These are phyloP conservation scores for Tragulus kanchil DNA, from an alignment of 2,113 vertebrate genomes.

Conservation along the genomic window DNA sequence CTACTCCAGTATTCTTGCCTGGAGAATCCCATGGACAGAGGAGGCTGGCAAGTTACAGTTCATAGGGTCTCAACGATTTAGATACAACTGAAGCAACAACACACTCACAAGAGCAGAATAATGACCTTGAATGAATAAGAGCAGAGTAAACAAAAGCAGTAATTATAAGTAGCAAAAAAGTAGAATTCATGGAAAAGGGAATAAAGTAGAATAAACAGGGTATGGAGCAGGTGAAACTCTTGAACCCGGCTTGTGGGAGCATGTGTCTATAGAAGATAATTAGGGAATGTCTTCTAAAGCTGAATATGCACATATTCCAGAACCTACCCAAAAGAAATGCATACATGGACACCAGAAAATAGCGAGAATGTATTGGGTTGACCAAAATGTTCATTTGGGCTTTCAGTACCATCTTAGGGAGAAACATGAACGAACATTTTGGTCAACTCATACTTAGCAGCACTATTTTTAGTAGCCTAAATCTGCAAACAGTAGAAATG, in stretches of 20 bases:
- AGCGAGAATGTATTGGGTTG: not conserved
- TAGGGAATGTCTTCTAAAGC: not conserved
- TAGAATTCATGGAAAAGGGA: not conserved
- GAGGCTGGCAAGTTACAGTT: not conserved
- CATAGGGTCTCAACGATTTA: accelerated
- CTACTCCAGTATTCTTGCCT: not conserved
- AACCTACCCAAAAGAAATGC: not conserved
- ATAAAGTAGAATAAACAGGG: not conserved
- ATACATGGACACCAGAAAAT: not conserved
- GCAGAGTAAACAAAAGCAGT: not conserved
- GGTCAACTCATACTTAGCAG: not conserved
- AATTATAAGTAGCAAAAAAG: not conserved
- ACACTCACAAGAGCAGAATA: not conserved
- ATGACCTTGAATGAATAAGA: not conserved
- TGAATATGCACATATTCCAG: not conserved
- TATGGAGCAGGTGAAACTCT: not conserved
- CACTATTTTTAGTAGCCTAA: not conserved
- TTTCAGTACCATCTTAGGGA: not conserved
- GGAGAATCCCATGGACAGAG: not conserved
- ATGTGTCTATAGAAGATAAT: not conserved
- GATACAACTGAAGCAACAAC: not conserved
- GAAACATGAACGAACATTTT: not conserved
- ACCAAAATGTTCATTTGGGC: not conserved
- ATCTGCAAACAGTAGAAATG: too few relatives aligned
- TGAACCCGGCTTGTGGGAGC: too few relatives aligned